Conservation (phyloP, 2,888 invertebrate species). For the Unio delphinus region DNA sequence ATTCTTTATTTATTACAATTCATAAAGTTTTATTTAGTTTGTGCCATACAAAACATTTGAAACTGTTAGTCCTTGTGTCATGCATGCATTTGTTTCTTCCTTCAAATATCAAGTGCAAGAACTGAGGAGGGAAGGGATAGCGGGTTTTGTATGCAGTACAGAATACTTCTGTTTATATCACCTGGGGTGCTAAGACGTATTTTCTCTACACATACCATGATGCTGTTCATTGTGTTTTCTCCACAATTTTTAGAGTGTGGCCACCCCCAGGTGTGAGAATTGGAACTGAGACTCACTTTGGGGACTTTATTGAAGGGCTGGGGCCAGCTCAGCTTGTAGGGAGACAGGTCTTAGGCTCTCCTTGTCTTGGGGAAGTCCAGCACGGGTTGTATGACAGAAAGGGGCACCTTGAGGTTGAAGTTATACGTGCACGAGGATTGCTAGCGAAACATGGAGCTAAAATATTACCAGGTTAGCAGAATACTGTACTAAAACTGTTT, state of each 20-base stretch:
- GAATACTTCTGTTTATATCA: too few relatives aligned
- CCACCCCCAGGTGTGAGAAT: constrained; percentile 61
- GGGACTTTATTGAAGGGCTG: constrained; percentile 94
- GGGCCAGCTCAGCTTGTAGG: constrained; percentile 98
- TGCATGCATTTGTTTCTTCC: too few relatives aligned
- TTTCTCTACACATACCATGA: too few relatives aligned
- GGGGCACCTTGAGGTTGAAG: constrained; percentile 96
- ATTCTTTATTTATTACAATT: too few relatives aligned
- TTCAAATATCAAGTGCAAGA: too few relatives aligned
- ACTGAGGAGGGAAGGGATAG: too few relatives aligned
- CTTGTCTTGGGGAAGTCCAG: constrained; percentile 97
- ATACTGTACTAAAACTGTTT: background rate
- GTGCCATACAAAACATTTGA: too few relatives aligned
- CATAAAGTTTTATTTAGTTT: too few relatives aligned
- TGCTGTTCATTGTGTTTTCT: too few relatives aligned
- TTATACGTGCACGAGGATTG: constrained; percentile 95
- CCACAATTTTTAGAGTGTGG: constrained; percentile 52
- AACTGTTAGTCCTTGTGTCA: too few relatives aligned
- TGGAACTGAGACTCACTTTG: constrained; percentile 84
- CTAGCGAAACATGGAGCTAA: constrained; percentile 84
- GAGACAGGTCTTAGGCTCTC: constrained; percentile 95
- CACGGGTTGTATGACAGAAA: constrained; percentile 94
- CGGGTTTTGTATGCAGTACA: too few relatives aligned
- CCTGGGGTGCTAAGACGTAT: too few relatives aligned
- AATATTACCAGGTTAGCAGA: constrained; percentile 77